A percentile compares a stretch with the other conserved stretches of the same genome.
Evolutionary conservation across 2,113 vertebrate genomes (phyloP).

Genomic region (Corynorhinus townsendii): DNA sequence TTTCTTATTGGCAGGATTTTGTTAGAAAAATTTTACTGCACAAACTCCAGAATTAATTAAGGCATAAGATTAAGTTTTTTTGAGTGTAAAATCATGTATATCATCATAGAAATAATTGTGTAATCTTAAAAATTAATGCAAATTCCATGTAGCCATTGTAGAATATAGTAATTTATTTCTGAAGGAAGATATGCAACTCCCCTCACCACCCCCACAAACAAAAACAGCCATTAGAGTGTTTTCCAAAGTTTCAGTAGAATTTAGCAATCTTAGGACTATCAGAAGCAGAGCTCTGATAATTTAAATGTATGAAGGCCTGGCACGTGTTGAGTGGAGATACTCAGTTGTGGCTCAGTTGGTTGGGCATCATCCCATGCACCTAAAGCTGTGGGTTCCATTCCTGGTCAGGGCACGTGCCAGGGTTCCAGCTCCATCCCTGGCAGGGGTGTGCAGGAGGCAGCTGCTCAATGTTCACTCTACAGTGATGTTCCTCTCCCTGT

Average conservation of each 20-base stretch:
- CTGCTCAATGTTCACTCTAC: too few relatives aligned
- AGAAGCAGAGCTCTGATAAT: not conserved
- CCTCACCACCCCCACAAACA: not conserved
- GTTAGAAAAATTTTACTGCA: not conserved
- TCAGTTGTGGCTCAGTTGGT: too few relatives aligned
- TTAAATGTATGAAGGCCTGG: not conserved
- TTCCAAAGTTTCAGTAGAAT: not conserved
- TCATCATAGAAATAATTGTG: not conserved
- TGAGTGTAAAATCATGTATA: not conserved
- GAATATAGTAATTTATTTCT: not conserved
- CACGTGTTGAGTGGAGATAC: not conserved
- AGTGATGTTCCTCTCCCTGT: too few relatives aligned
- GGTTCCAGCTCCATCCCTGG: too few relatives aligned
- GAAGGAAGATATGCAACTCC: not conserved
- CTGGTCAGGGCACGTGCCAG: too few relatives aligned
- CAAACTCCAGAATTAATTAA: not conserved
- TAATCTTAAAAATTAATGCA: not conserved
- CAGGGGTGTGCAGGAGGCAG: too few relatives aligned
- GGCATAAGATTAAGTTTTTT: not conserved
- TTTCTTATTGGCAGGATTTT: not conserved
- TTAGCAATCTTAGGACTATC: not conserved
- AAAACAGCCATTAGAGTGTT: not conserved
- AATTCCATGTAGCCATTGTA: not conserved
- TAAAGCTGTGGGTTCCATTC: too few relatives aligned
- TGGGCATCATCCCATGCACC: too few relatives aligned